A percentile compares a stretch with the other conserved stretches of the same genome.
Evolutionary conservation across 2,888 invertebrate species (phyloP).

Genomic region (Oscheius onirici): DNA sequence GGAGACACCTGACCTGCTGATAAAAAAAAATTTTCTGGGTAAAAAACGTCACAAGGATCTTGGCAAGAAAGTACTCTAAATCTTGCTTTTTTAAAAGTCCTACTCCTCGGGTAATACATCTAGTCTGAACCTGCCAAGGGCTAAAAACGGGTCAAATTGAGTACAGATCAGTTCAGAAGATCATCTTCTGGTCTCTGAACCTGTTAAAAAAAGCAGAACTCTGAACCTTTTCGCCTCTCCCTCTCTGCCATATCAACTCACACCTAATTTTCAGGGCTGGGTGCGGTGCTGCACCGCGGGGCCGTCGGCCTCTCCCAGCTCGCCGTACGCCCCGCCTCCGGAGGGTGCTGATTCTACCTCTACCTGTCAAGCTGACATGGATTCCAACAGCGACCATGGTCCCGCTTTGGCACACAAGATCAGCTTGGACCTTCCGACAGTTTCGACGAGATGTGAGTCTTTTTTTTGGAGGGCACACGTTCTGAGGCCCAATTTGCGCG

Average conservation of each 20-base stretch:
- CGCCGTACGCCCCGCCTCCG: conserved; percentile 27
- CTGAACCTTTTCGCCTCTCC: background rate
- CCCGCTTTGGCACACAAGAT: background rate
- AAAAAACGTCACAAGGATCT: no score
- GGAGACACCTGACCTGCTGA: no score
- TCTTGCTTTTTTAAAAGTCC: no score
- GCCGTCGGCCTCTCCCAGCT: conserved; percentile 30
- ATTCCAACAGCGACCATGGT: background rate
- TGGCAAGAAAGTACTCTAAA: no score
- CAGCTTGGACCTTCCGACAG: background rate
- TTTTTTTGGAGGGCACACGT: background rate
- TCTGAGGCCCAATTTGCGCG: background rate
- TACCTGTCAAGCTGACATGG: background rate
- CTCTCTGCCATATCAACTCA: background rate
- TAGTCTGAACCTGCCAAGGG: no score
- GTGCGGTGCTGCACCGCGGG: conserved; percentile 26
- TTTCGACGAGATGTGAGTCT: conserved; percentile 16
- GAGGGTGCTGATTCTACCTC: background rate
- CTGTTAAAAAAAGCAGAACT: no score
- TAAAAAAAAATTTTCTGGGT: background rate
- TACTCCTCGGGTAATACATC: no score
- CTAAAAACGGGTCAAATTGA: no score
- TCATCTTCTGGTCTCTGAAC: no score
- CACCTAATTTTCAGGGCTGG: conserved; percentile 23
- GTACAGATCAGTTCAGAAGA: no score